phyloP scores from a whole-genome alignment of 2,888 invertebrate genomes.

The Ormyrus rosae region DNA sequence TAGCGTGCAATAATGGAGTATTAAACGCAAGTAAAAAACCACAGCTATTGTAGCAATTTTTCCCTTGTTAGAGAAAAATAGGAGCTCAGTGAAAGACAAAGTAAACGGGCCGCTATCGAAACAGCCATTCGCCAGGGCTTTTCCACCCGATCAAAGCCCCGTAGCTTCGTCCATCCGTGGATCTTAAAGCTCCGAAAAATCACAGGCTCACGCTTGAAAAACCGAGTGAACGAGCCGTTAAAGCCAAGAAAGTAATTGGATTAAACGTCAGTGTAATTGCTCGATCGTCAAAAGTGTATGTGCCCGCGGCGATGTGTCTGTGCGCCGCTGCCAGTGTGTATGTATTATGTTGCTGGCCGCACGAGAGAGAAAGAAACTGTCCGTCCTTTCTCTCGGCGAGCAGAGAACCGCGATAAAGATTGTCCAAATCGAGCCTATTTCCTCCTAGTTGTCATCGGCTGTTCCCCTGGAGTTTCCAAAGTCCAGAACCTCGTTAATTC shows the following conservation, averaged over 20 bases:
- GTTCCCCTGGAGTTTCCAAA: not conserved
- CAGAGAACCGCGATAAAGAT: too few species aligned
- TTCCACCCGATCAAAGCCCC: too few species aligned
- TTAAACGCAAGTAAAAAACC: not conserved
- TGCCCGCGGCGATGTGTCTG: too few species aligned
- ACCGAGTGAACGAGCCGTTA: too few species aligned
- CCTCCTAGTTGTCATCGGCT: too few species aligned
- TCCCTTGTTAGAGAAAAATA: slow-evolving; percentile 19
- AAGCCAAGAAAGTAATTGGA: slow-evolving; percentile 3
- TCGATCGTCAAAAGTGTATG: slow-evolving; percentile 11
- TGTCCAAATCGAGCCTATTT: too few species aligned
- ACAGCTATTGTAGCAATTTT: not conserved
- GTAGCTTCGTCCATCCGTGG: too few species aligned
- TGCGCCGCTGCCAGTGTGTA: not conserved
- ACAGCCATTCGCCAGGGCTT: not conserved
- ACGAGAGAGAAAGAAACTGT: not conserved
- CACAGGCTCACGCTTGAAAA: not conserved
- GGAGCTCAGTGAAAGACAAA: slow-evolving; percentile 17
- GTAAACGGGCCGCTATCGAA: slow-evolving; percentile 14
- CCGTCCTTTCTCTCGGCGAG: too few species aligned
- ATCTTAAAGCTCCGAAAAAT: too few species aligned
- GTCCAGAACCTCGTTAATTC: not conserved
- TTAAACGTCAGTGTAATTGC: slow-evolving; percentile 3
- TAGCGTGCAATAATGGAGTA: not conserved
- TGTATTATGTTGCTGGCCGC: slow-evolving; percentile 22